A percentile compares a stretch with the other conserved stretches of the same genome.
Evolutionary conservation across 2,888 invertebrate species (phyloP).

Genomic region (Augochlorella aurata): DNA sequence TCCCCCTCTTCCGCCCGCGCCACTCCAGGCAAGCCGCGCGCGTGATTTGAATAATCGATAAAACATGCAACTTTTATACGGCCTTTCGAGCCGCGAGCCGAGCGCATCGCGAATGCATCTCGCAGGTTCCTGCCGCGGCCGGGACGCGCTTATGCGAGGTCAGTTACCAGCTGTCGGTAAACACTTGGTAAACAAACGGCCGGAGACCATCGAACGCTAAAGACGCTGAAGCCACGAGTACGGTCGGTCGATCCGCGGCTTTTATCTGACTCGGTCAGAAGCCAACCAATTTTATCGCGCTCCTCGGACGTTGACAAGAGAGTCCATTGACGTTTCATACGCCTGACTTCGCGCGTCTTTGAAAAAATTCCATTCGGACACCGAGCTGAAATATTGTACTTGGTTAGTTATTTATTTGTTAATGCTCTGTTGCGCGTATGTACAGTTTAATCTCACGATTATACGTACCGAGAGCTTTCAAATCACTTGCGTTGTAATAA

Average conservation of each 20-base stretch:
- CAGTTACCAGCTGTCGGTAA: constrained; percentile 67
- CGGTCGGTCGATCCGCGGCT: constrained; percentile 38
- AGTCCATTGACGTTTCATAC: not conserved
- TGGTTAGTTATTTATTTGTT: too few relatives aligned
- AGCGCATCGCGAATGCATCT: constrained; percentile 23
- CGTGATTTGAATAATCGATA: constrained; percentile 9
- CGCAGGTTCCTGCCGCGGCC: constrained; percentile 1
- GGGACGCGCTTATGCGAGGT: constrained; percentile 39
- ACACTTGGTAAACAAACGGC: constrained; percentile 46
- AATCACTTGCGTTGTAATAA: too few relatives aligned
- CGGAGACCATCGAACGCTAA: constrained; percentile 63
- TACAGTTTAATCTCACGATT: too few relatives aligned
- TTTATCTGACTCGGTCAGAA: constrained; percentile 57
- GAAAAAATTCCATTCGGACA: not conserved
- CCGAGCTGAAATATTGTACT: too few relatives aligned
- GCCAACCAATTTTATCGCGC: not conserved
- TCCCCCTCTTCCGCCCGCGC: too few relatives aligned
- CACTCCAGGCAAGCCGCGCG: not conserved
- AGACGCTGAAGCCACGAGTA: constrained; percentile 42
- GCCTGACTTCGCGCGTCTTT: not conserved
- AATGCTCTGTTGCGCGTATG: too few relatives aligned
- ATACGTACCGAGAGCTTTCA: too few relatives aligned
- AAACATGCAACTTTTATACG: not conserved
- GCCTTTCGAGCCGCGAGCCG: not conserved
- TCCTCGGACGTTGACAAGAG: not conserved